Evolutionary conservation across 2,797 vertebrate species (phyloP).

Genomic region (Hippoglossus hippoglossus): DNA sequence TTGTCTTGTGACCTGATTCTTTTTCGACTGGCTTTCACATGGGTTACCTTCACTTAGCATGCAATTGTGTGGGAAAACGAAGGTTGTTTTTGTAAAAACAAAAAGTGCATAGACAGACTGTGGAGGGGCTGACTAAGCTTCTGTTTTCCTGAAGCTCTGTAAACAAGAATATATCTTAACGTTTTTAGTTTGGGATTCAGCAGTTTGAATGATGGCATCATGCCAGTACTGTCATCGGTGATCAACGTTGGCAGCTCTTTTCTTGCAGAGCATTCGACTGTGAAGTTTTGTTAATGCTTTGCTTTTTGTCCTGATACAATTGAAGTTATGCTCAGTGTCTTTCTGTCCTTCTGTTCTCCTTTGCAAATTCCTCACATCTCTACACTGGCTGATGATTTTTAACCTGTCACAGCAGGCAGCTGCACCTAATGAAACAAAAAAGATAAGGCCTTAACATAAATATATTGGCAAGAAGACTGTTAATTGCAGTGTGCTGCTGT

Average conservation of each 20-base stretch:
- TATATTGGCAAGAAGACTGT: not conserved
- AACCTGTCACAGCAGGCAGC: not conserved
- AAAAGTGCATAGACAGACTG: not conserved
- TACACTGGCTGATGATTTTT: not conserved
- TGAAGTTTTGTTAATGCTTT: not conserved
- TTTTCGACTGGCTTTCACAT: conserved; percentile 13
- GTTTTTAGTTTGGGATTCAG: not conserved
- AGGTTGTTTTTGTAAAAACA: not conserved
- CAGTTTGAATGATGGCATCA: conserved; percentile 2
- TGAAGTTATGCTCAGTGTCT: not conserved
- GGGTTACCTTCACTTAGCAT: conserved; percentile 9
- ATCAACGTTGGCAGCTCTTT: conserved; percentile 5
- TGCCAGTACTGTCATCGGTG: not conserved
- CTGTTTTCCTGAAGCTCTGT: conserved; percentile 8
- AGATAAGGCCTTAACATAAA: no score
- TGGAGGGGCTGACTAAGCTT: not conserved
- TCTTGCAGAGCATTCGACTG: not conserved
- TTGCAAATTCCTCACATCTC: not conserved
- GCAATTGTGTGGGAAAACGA: not conserved
- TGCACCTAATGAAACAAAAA: no score
- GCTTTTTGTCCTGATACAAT: not conserved
- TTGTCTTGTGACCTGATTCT: conserved; percentile 36
- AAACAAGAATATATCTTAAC: not conserved
- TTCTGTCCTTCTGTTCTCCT: not conserved
- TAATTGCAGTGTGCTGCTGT: not conserved